Evolutionary conservation across 2,113 vertebrate species (phyloP).

Genomic region (Eolophus roseicapilla): DNA sequence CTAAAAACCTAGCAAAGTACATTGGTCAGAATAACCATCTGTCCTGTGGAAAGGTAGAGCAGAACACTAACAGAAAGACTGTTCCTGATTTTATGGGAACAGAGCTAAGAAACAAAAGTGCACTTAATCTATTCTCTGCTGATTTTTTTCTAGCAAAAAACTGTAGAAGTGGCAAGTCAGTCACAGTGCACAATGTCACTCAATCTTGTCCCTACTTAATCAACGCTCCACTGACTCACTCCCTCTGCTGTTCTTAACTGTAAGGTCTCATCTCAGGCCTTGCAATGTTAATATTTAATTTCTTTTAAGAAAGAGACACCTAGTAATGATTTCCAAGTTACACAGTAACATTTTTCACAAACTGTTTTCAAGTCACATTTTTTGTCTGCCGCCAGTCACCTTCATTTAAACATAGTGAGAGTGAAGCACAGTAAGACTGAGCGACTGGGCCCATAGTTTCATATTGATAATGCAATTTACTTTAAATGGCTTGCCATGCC

Average conservation of each 20-base stretch:
- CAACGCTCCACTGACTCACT: not conserved
- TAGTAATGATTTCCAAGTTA: not conserved
- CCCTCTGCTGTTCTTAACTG: not conserved
- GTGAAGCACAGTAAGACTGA: not conserved
- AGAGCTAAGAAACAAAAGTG: not conserved
- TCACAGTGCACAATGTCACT: not conserved
- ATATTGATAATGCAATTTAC: not conserved
- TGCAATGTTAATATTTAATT: not conserved
- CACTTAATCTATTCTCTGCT: not conserved
- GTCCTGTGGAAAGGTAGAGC: not conserved
- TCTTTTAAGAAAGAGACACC: not conserved
- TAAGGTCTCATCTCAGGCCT: not conserved
- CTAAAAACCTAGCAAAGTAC: not conserved
- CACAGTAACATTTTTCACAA: not conserved
- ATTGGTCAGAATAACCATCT: not conserved
- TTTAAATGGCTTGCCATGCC: not conserved
- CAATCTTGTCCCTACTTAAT: not conserved
- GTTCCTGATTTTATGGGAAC: not conserved
- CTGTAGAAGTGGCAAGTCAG: not conserved
- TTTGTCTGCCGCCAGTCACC: not conserved
- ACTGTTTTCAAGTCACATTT: not conserved
- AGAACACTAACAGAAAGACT: not conserved
- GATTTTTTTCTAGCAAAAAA: not conserved
- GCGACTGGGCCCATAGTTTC: not conserved
- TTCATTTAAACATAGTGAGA: not conserved